A percentile compares a stretch with the other conserved stretches of the same genome.
phyloP scores from a whole-genome alignment of 2,113 vertebrate genomes.

The Bothrops jararaca region DNA sequence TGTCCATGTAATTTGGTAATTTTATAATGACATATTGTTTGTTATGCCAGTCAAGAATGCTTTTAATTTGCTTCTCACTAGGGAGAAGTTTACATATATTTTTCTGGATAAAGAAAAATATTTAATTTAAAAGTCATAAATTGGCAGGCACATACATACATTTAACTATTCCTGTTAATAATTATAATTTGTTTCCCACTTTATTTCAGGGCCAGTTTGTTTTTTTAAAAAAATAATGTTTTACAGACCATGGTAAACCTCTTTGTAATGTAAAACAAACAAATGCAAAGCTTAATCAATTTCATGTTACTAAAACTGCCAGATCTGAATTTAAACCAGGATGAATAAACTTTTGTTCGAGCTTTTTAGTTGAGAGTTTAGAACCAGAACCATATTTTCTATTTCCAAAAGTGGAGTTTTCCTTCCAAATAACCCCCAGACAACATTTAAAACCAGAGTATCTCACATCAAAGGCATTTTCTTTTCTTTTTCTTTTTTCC shows the following conservation, averaged over 20 bases:
- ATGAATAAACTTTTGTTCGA: background rate
- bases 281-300: background rate
- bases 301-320: background rate
- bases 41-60: conserved; percentile 53
- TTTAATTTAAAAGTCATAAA: background rate
- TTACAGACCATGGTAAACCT: background rate
- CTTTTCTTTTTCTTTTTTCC: background rate
- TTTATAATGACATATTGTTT: conserved; percentile 68
- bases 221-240: background rate
- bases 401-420: background rate
- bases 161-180: background rate
- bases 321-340: background rate
- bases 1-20: conserved; percentile 75
- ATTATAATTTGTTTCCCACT: background rate
- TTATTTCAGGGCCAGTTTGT: background rate
- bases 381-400: background rate
- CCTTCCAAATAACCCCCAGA: background rate
- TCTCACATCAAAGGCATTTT: background rate
- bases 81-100: conserved; percentile 45
- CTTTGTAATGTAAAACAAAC: background rate
- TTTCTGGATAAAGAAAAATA: conserved; percentile 28
- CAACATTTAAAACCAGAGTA: background rate
- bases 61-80: conserved; percentile 22
- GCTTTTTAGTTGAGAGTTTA: background rate
- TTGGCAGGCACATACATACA: background rate